Base-by-base conservation (phyloP, 2,113 vertebrate genomes). In the Phalacrocorax aristotelis region DNA sequence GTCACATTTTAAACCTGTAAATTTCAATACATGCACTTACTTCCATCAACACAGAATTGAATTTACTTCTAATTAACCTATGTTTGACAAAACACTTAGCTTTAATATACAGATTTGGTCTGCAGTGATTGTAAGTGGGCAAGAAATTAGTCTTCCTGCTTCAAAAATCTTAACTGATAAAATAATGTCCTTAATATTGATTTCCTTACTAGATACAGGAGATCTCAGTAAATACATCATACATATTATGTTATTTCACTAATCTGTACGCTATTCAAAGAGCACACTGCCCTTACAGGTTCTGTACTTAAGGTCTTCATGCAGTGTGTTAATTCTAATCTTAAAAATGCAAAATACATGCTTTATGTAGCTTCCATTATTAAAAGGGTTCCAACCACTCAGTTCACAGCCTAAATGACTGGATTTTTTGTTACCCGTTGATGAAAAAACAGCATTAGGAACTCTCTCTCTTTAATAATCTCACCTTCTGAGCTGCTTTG, bases 401-500 rank as follows among this genome's bases (percentile, higher is more conserved):
- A 66, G 26, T 85, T 90, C 61, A 60, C 57, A 94, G 70, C 23
- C 87, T 93, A 80, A 93, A 91, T 25, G 5, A 74, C 3, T 64
- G 49, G 54, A 81, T 69, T 90, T 60, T 97, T 79, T 90, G 54
- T 77, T 51, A 68, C 11, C 48, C 85, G 15, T 44, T 83, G 44
- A 74, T 71, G 25, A 95, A 80, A 92, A 87, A 61, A 64, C 29
- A 89, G 86, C 70, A 82, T 93, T 77, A 94, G 72, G 46, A 96
- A 78, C 77, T 66, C 15, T 81, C 81, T 65, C 64, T 61, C 84
- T 93, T 89, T 89, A 97, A 86, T 80, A 92, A 96, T 96, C 99
- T 99, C 98, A 99, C 99, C 99, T 99, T 99, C 98, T 99, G 99
- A 76, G 98, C 99, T 97, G 99, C 99, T 98, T 99, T 99, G 78